A percentile compares a stretch with the other conserved stretches of the same genome.
These are phyloP conservation scores for Otus sunia DNA, from an alignment of 2,113 vertebrate species.

Conservation along the genomic window DNA sequence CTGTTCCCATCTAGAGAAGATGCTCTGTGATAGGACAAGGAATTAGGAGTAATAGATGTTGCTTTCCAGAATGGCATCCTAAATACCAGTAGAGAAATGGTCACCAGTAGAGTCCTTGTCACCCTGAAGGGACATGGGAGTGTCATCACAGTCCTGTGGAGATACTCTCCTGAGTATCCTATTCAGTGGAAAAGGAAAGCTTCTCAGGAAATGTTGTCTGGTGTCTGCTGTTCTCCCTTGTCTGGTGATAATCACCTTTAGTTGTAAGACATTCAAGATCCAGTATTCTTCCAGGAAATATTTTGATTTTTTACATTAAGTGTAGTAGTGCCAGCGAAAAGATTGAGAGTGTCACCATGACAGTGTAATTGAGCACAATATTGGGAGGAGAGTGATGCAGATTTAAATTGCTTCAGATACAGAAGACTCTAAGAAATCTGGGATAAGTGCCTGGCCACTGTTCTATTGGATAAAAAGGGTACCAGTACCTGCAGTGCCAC, in stretches of 20 bases:
- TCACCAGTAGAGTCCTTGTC: background rate
- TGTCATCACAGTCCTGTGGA: background rate
- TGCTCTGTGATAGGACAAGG: background rate
- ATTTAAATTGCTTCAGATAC: background rate
- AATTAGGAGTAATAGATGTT: background rate
- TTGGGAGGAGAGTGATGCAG: background rate
- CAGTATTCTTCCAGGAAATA: background rate
- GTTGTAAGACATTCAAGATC: background rate
- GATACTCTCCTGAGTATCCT: background rate
- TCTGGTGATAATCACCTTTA: background rate
- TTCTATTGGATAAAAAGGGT: background rate
- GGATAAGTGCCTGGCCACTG: background rate
- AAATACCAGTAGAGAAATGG: background rate
- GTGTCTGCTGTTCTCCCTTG: background rate
- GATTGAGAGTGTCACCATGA: background rate
- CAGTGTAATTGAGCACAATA: background rate
- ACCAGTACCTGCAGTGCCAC: background rate
- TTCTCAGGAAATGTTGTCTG: background rate
- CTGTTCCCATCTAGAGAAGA: background rate
- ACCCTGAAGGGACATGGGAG: background rate
- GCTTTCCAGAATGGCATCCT: background rate
- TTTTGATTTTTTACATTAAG: background rate
- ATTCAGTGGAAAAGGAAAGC: background rate
- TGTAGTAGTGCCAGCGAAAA: background rate
- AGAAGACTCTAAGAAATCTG: background rate